Percentiles rank a stretch among this genome's conserved stretches.
These are phyloP conservation scores for Phocoena phocoena DNA, from an alignment of 2,113 vertebrate species.

Conservation along the genomic window DNA sequence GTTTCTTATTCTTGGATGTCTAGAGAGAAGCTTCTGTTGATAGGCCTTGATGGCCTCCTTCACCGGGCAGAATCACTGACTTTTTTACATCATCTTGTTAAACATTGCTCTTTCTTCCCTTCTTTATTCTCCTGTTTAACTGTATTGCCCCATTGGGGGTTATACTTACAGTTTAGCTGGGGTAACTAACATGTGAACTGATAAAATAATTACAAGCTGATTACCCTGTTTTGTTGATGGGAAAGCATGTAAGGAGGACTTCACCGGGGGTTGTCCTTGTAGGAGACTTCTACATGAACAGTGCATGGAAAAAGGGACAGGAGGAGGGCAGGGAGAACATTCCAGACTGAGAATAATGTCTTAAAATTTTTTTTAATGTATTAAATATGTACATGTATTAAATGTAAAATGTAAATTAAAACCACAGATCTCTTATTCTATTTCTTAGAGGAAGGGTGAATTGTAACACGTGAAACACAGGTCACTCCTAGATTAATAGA, in stretches of 20 bases:
- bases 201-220: background rate
- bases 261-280: background rate
- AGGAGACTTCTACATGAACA: background rate
- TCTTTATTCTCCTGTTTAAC: background rate
- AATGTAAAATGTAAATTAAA: background rate
- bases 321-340: background rate
- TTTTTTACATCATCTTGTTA: background rate
- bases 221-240: background rate
- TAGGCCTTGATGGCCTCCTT: background rate
- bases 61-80: background rate
- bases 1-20: background rate
- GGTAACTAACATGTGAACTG: background rate
- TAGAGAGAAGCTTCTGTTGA: background rate
- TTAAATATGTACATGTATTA: background rate
- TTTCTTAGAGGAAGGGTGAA: constrained; percentile 11
- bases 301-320: background rate
- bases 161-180: background rate
- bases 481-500: background rate
- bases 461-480: background rate
- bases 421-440: background rate
- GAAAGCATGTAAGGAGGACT: background rate
- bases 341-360: background rate
- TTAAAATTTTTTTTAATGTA: background rate
- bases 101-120: background rate
- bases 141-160: background rate